phyloP scores from a whole-genome alignment of 2,888 invertebrate species.

The Eugnorisma glareosa region DNA sequence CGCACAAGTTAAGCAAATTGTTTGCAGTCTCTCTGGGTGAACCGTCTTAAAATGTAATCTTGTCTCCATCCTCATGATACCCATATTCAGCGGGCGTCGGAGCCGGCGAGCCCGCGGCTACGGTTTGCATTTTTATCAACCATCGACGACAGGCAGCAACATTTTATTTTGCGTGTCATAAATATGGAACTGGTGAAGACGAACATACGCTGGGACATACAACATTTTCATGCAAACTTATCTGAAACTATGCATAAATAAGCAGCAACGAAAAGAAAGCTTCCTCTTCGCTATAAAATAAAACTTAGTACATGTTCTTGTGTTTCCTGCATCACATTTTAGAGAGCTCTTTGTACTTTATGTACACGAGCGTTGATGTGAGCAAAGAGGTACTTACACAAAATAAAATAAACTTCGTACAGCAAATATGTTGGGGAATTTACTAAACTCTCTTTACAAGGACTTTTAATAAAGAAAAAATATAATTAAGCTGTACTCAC shows the following conservation, averaged over 20 bases:
- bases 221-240: conserved; percentile 87
- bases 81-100: conserved; percentile 83
- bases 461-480: not conserved
- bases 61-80: conserved; percentile 76
- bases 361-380: conserved; percentile 55
- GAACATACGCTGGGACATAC: conserved; percentile 83
- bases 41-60: conserved; percentile 79
- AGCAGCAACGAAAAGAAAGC: conserved; percentile 80
- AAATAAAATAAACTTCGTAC: conserved; percentile 41
- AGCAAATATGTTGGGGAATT: conserved; percentile 12
- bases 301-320: conserved; percentile 72
- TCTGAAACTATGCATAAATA: conserved; percentile 89
- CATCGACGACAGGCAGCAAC: conserved; percentile 85
- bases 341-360: conserved; percentile 66
- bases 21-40: conserved; percentile 71
- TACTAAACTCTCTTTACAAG: not conserved
- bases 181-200: conserved; percentile 87
- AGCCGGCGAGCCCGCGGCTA: conserved; percentile 81
- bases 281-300: conserved; percentile 77
- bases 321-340: conserved; percentile 64
- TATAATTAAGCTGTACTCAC: not conserved
- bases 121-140: conserved; percentile 90
- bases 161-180: conserved; percentile 90
- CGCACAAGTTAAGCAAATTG: conserved; percentile 71
- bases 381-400: conserved; percentile 42